These are phyloP conservation scores for Amphiura filiformis DNA, from an alignment of 35 echinoderm and acorn worm genomes.

Conservation along the genomic window DNA sequence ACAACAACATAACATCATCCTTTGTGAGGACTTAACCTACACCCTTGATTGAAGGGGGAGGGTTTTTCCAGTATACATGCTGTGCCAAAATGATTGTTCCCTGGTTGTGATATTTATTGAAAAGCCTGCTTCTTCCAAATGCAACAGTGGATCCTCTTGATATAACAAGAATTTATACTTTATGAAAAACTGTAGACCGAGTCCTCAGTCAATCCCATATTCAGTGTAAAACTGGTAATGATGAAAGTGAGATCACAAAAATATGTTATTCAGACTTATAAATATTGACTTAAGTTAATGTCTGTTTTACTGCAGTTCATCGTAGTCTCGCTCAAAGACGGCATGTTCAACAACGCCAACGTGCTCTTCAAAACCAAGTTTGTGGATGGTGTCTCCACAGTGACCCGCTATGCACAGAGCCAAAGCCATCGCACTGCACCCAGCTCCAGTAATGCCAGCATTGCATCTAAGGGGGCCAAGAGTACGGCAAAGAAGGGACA, in stretches of 20 bases:
- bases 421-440: slow-evolving; percentile 22
- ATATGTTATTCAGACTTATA: neutral
- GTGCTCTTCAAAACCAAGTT: slow-evolving; percentile 99
- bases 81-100: too few species aligned
- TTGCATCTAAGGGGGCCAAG: neutral
- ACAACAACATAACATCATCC: too few species aligned
- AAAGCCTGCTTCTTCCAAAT: too few species aligned
- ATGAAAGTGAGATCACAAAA: neutral
- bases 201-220: too few species aligned
- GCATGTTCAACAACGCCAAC: slow-evolving; percentile 99
- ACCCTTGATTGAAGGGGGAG: too few species aligned
- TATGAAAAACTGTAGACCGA: too few species aligned
- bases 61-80: too few species aligned
- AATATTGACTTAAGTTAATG: neutral
- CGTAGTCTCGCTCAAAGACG: slow-evolving; percentile 95
- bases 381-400: slow-evolving; percentile 95
- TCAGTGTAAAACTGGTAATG: neutral
- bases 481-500: slow-evolving; percentile 35
- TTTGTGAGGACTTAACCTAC: too few species aligned
- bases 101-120: too few species aligned
- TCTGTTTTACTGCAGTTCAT: slow-evolving; percentile 94
- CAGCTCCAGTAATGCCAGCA: neutral
- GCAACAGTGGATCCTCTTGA: too few species aligned
- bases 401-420: slow-evolving; percentile 86
- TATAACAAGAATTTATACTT: too few species aligned